A percentile compares a stretch with the other conserved stretches of the same genome.
Conservation (phyloP, 2,888 invertebrate genomes). For the Melikaiella ostensackeni region DNA sequence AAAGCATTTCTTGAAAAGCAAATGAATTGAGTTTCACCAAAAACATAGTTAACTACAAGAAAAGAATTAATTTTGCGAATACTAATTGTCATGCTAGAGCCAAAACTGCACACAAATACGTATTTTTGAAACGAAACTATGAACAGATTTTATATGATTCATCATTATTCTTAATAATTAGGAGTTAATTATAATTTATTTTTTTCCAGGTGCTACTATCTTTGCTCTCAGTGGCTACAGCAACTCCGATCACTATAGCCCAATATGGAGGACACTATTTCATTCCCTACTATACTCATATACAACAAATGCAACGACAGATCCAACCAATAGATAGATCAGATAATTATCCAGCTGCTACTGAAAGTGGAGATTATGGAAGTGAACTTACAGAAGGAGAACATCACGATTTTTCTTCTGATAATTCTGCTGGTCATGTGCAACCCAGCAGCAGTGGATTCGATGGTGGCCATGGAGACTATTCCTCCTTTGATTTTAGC, state of each 20-base stretch:
- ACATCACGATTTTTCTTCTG: conserved; percentile 10
- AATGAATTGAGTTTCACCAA: no score
- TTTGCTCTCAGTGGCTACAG: conserved; percentile 64
- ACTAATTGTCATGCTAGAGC: no score
- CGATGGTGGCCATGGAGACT: conserved; percentile 64
- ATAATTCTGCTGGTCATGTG: conserved; percentile 33
- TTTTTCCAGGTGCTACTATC: conserved; percentile 64
- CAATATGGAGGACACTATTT: conserved; percentile 59
- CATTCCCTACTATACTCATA: conserved; percentile 56
- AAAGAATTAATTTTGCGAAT: no score
- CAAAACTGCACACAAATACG: not conserved
- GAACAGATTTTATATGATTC: no score
- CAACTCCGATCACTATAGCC: conserved; percentile 64
- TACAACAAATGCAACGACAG: conserved; percentile 44
- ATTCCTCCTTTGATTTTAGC: conserved; percentile 59
- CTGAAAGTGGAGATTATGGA: conserved; percentile 27
- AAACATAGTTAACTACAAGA: no score
- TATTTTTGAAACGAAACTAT: no score
- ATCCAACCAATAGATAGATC: conserved; percentile 40
- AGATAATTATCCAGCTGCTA: not conserved
- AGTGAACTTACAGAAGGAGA: conserved; percentile 10
- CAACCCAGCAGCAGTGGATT: conserved; percentile 45
- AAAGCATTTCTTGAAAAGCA: no score
- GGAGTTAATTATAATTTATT: conserved; percentile 28
- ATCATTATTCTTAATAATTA: no score